Base-by-base conservation (phyloP, 2,888 invertebrate species). In the Aplocera efformata region DNA sequence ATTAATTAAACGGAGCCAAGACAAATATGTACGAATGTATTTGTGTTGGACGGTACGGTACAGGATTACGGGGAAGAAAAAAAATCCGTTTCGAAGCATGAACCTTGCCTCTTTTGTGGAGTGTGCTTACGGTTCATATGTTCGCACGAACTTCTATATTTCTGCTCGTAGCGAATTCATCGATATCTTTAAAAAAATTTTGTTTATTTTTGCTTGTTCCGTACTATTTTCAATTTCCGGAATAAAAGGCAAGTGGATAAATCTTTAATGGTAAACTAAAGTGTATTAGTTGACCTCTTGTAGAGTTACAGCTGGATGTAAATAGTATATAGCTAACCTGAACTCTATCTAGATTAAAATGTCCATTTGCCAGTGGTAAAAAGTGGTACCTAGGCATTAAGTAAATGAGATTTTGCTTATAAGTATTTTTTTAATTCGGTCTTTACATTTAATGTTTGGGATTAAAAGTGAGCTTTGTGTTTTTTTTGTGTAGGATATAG, bases 1-100 rank as follows among this genome's bases (percentile, higher is more conserved):
- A 88, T 88, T 85, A 86, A 86, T 86, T 86, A 85, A 86, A 81
- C 79, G 72, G 68, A 75, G 71, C 76, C 79, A 85, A 88, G 84
- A 84, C 85, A 88, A 85, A 88, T 83, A 86, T 82, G 77, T 78
- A 76, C 77, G 76, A 68, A 74, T 81, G 76, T 83, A 79, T 83
- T 79, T 79, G 79, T 79, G 75, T 79, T 78, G 81, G 77, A 67
- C 72, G 71, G 48, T 56, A 57, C 56, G 56, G 39, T 54, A 58
- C 13, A 62, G 60, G 65, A 63, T 61, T 62, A 57, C 62, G 61
- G 57, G 58, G 52, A 50, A 48, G 43, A 47, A 50, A 56, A 58
- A 59, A 58, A 52, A 46, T 53, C 46, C 56, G 46, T 47, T 39
- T 33, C 39, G 33, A 48, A 42, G 33, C 39, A 42, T 31, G 42